Percentiles rank a stretch among this genome's conserved stretches.
These are phyloP conservation scores for Brachionus plicatilis DNA, from an alignment of 1,140 invertebrate species.

Conservation along the genomic window DNA sequence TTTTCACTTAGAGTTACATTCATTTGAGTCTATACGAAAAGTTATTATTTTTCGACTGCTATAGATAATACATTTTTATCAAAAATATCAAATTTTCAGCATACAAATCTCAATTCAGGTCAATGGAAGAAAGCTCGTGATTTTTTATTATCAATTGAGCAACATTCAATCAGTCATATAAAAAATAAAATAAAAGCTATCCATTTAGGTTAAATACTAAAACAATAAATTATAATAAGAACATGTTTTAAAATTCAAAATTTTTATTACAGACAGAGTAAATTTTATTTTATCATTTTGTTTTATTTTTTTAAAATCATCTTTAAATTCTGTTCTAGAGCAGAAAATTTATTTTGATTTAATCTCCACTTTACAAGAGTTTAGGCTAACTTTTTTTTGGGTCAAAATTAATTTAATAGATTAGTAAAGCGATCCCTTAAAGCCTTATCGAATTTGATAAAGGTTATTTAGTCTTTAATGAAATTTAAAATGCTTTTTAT, in stretches of 20 bases:
- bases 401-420: background rate
- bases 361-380: background rate
- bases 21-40: background rate
- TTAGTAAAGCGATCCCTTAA: background rate
- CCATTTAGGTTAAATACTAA: background rate
- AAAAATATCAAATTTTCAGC: background rate
- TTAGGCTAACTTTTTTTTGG: background rate
- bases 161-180: background rate
- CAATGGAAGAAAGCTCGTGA: background rate
- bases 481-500: background rate
- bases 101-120: background rate
- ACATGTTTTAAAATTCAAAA: background rate
- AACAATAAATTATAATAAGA: background rate
- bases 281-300: background rate
- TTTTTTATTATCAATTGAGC: background rate
- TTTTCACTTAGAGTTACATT: background rate
- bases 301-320: background rate
- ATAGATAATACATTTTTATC: background rate
- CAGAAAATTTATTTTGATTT: background rate
- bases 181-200: background rate
- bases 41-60: background rate
- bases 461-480: background rate
- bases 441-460: background rate
- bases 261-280: too few species aligned
- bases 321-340: background rate